Evolutionary conservation across 2,888 invertebrate genomes (phyloP).

Genomic region (Caenorhabditis sp.): DNA sequence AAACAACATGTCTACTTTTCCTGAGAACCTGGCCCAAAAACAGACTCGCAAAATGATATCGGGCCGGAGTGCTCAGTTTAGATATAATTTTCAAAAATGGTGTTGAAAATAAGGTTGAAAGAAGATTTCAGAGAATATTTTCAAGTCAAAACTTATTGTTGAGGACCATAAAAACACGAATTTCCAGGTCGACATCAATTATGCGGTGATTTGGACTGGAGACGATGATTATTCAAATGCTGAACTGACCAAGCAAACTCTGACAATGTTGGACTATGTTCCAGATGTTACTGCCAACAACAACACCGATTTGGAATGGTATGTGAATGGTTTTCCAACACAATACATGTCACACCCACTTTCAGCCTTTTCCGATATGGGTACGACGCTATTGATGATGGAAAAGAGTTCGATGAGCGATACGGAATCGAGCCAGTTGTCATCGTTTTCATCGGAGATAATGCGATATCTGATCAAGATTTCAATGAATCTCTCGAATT

Average conservation of each 20-base stretch:
- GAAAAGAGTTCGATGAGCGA: slow-evolving; percentile 33
- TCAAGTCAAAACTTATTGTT: too few species aligned
- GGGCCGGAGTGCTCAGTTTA: too few species aligned
- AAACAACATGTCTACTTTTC: too few species aligned
- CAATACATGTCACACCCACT: neutral
- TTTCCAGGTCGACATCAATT: slow-evolving; percentile 48
- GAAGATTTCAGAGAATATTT: too few species aligned
- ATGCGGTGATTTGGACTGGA: slow-evolving; percentile 39
- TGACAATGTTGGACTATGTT: slow-evolving; percentile 40
- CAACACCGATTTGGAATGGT: slow-evolving; percentile 47
- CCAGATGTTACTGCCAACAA: slow-evolving; percentile 50
- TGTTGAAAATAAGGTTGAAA: too few species aligned
- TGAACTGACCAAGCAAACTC: slow-evolving; percentile 34
- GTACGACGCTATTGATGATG: slow-evolving; percentile 32
- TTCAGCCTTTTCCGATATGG: slow-evolving; percentile 57
- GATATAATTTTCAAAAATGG: too few species aligned
- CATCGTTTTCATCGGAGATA: slow-evolving; percentile 47
- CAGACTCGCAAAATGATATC: too few species aligned
- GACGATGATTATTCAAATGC: slow-evolving; percentile 27
- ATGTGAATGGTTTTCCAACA: neutral
- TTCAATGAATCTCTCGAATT: slow-evolving; percentile 51
- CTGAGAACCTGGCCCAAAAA: too few species aligned
- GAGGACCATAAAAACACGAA: too few species aligned
- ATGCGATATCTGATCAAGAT: slow-evolving; percentile 55
- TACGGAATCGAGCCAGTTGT: slow-evolving; percentile 49